Percentiles rank a stretch among this genome's conserved stretches.
phyloP scores from a whole-genome alignment of 2,888 invertebrate genomes.

The Eupithecia pulchellata region DNA sequence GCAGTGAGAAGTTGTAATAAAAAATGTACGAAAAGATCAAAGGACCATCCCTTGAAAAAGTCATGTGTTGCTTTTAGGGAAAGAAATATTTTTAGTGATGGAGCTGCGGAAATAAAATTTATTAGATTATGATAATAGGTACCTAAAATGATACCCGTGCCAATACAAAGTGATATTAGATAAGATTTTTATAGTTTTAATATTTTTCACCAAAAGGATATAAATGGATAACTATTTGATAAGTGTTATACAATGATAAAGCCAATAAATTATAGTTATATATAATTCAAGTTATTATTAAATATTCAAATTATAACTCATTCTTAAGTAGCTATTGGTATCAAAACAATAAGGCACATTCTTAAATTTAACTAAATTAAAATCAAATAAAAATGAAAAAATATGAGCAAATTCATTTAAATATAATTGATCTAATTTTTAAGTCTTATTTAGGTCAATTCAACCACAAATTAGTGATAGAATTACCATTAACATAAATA shows the following conservation, averaged over 20 bases:
- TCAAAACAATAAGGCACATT: constrained; percentile 4
- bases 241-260: constrained; percentile 31
- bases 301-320: not conserved
- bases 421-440: constrained; percentile 10
- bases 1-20: constrained; percentile 86
- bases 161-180: constrained; percentile 13
- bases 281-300: not conserved
- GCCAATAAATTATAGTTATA: constrained; percentile 24
- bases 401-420: constrained; percentile 1
- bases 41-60: constrained; percentile 80
- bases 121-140: constrained; percentile 32
- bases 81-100: constrained; percentile 43
- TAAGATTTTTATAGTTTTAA: constrained; percentile 18
- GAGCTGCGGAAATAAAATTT: constrained; percentile 37
- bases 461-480: constrained; percentile 82
- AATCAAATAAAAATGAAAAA: not conserved
- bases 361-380: constrained; percentile 2
- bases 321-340: not conserved
- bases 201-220: not conserved
- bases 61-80: constrained; percentile 85
- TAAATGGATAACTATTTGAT: not conserved
- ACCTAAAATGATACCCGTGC: not conserved
- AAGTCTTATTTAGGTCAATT: constrained; percentile 48
- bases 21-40: constrained; percentile 81
- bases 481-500: constrained; percentile 81